These are phyloP conservation scores for Brachionus manjavacas DNA, from an alignment of 1,140 invertebrate genomes.

Conservation along the genomic window DNA sequence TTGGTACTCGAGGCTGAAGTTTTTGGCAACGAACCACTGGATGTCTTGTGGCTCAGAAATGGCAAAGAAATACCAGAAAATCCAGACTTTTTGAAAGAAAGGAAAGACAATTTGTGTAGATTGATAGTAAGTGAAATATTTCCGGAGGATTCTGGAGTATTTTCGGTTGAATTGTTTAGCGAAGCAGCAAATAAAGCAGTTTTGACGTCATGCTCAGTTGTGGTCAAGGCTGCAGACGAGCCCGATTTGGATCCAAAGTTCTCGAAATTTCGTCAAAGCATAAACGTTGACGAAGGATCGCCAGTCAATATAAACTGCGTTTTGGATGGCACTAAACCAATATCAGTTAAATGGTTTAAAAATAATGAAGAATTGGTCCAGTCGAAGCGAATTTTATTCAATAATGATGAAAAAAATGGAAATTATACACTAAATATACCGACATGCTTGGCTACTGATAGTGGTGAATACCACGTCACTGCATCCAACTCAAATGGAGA, in stretches of 20 bases:
- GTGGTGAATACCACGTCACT: slow-evolving; percentile 18
- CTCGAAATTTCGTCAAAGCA: neutral
- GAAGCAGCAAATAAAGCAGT: neutral
- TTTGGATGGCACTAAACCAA: slow-evolving; percentile 27
- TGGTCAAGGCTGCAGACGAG: slow-evolving; percentile 31
- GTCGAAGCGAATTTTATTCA: neutral
- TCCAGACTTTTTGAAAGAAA: slow-evolving; percentile 42
- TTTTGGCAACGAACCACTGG: neutral
- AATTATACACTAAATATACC: neutral
- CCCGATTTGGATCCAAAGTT: slow-evolving; percentile 38
- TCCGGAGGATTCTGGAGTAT: slow-evolving; percentile 43
- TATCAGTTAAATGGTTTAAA: slow-evolving; percentile 34
- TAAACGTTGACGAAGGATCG: neutral
- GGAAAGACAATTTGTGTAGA: slow-evolving; percentile 1
- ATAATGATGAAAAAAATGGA: neutral
- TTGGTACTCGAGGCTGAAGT: neutral
- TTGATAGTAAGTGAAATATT: slow-evolving; percentile 41
- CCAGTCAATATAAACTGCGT: neutral
- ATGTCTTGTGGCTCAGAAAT: slow-evolving; percentile 40
- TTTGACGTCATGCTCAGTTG: slow-evolving; percentile 31
- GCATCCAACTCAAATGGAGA: slow-evolving; percentile 39
- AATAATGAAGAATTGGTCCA: neutral
- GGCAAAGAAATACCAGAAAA: slow-evolving; percentile 43
- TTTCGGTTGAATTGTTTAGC: slow-evolving; percentile 16
- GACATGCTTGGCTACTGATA: slow-evolving; percentile 23